These are phyloP conservation scores for Dallia pectoralis DNA, from an alignment of 2,797 vertebrate genomes.

Conservation along the genomic window DNA sequence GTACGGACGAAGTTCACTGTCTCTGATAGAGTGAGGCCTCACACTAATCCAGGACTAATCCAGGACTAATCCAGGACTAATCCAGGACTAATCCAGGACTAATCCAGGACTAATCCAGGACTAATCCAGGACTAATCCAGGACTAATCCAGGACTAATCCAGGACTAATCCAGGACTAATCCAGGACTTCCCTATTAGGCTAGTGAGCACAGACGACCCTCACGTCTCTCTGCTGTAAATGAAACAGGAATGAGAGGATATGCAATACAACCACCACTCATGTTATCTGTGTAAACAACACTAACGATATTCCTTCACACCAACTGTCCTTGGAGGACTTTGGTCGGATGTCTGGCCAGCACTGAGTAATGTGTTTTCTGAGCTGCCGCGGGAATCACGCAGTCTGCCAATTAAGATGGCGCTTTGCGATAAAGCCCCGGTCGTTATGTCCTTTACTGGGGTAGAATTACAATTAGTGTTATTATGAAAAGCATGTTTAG, in stretches of 20 bases:
- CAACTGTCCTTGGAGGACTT: slow-evolving; percentile 17
- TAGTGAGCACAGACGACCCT: neutral
- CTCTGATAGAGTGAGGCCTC: neutral
- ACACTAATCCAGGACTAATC: too few species aligned
- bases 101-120: too few species aligned
- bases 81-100: too few species aligned
- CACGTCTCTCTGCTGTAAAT: slow-evolving; percentile 9
- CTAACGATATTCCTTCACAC: neutral
- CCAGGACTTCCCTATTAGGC: neutral
- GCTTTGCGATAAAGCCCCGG: neutral
- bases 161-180: too few species aligned
- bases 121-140: too few species aligned
- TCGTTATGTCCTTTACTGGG: neutral
- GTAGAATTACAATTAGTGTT: neutral
- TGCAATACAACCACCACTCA: neutral
- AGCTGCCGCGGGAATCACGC: neutral
- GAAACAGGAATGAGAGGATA: neutral
- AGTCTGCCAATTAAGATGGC: neutral
- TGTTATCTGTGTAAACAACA: slow-evolving; percentile 5
- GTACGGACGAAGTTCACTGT: neutral
- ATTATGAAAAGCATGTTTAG: neutral
- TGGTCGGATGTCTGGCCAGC: slow-evolving; percentile 8
- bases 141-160: too few species aligned
- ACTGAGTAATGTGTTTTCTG: neutral
- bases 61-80: too few species aligned